Base-by-base conservation (phyloP, 2,797 vertebrate species). In the Sparus aurata region DNA sequence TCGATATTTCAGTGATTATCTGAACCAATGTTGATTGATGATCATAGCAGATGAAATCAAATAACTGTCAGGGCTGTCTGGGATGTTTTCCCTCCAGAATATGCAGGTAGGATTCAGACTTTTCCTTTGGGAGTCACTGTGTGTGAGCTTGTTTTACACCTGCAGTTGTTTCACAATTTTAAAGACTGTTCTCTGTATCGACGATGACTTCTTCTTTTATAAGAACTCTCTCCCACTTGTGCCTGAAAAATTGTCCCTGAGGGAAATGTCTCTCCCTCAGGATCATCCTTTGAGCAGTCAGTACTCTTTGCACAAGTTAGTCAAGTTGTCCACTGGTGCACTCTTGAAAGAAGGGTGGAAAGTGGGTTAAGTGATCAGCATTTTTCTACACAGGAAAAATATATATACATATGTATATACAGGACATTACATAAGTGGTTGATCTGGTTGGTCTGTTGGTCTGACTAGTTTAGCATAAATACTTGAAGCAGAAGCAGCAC, bases 11-110 rank as follows among this genome's bases (percentile, higher is more conserved):
- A 34, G 4, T 74, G 20, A 64, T 41, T 38, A 59, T 75, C 45
- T n/a, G 38, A 76, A 76, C 12, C 20, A 18, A 13, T 54, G 23
- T 53, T 77, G 6, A 75, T 46, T 54, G 20, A 69, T 66, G 59
- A 17, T 72, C 23, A 52, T n/a, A 45, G n/a, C 8, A 46, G 6
- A 68, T 9, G 30, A 61, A 53, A 38, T 43, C 4, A 50, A 53
- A 38, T 59, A 12, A 49, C 15, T 66, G 43, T 45, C 38, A 20
- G 13, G 53, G 63, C 54, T 71, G 61, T 43, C 41, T 16, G 30
- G 59, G 45, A 22, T 43, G 12, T 30, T 50, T 22, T 57, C 15
- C 34, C 23, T n/a, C 0, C 15, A n/a, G 54, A 38, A 25, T n/a
- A 16, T 3, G n/a, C 15, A 10, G 5, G 5, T 4, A 20, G 9